phyloP scores from a whole-genome alignment of 2,113 vertebrate species.

The Clupea harengus region DNA sequence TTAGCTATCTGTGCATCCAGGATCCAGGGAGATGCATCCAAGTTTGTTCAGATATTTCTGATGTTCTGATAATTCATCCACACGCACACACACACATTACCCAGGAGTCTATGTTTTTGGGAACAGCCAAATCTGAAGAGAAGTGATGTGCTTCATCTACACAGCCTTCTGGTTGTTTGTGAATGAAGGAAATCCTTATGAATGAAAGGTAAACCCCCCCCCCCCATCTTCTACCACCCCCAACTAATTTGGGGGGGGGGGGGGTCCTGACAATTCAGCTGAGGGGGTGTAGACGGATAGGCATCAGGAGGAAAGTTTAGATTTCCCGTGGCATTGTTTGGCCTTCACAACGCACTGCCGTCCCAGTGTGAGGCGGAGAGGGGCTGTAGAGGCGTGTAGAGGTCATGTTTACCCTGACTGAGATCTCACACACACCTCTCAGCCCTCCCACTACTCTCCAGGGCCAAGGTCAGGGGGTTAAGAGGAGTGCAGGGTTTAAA shows the following conservation, averaged over 20 bases:
- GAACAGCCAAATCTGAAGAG: too few relatives aligned
- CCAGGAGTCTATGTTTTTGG: too few relatives aligned
- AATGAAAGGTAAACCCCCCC: background rate
- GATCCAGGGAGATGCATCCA: background rate
- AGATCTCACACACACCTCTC: slow-evolving; percentile 21
- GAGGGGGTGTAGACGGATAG: background rate
- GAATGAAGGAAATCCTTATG: background rate
- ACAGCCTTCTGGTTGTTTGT: background rate
- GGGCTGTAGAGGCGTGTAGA: slow-evolving; percentile 40
- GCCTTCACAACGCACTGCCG: slow-evolving; percentile 54
- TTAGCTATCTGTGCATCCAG: too few relatives aligned
- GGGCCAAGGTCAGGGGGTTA: slow-evolving; percentile 33
- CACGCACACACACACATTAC: background rate
- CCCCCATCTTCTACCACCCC: background rate
- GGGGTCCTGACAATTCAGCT: background rate
- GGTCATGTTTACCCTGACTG: slow-evolving; percentile 66
- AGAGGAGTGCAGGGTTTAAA: slow-evolving; percentile 47
- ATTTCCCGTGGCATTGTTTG: slow-evolving; percentile 60
- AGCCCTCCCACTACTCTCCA: background rate
- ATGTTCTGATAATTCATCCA: background rate
- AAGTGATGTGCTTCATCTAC: too few relatives aligned
- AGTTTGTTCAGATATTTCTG: background rate
- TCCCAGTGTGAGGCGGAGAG: slow-evolving; percentile 39
- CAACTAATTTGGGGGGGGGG: too few relatives aligned
- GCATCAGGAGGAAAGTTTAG: slow-evolving; percentile 51